Evolutionary conservation across 2,888 invertebrate species (phyloP).

Genomic region (Chloroclysta siterata): DNA sequence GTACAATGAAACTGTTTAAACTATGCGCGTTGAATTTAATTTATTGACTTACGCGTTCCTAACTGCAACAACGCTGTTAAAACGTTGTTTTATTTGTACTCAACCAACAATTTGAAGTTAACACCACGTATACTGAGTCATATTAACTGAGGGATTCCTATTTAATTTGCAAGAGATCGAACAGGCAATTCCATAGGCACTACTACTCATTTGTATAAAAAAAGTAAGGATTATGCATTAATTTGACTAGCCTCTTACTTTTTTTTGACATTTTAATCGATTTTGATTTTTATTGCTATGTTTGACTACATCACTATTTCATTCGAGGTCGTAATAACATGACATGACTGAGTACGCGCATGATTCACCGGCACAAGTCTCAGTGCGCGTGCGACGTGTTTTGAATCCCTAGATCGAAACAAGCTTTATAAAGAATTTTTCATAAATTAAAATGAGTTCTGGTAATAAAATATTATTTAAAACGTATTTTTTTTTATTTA

Average conservation of each 20-base stretch:
- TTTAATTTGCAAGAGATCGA: too few species aligned
- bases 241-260: neutral
- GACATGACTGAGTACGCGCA: constrained; percentile 71
- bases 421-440: neutral
- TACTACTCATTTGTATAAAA: too few species aligned
- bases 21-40: constrained; percentile 56
- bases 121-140: constrained; percentile 1
- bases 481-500: too few species aligned
- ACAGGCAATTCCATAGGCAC: too few species aligned
- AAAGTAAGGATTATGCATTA: neutral
- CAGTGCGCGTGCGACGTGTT: constrained; percentile 57
- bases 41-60: constrained; percentile 58
- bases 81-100: constrained; percentile 15
- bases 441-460: neutral
- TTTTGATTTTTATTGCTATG: constrained; percentile 46
- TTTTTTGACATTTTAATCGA: constrained; percentile 6
- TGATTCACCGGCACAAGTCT: constrained; percentile 69
- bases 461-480: too few species aligned
- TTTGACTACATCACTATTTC: constrained; percentile 55
- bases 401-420: constrained; percentile 25
- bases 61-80: constrained; percentile 46
- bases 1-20: constrained; percentile 58
- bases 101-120: constrained; percentile 14
- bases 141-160: too few species aligned
- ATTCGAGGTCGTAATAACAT: constrained; percentile 73